Evolutionary conservation across 2,113 vertebrate genomes (phyloP).

Genomic region (Strigops habroptila): DNA sequence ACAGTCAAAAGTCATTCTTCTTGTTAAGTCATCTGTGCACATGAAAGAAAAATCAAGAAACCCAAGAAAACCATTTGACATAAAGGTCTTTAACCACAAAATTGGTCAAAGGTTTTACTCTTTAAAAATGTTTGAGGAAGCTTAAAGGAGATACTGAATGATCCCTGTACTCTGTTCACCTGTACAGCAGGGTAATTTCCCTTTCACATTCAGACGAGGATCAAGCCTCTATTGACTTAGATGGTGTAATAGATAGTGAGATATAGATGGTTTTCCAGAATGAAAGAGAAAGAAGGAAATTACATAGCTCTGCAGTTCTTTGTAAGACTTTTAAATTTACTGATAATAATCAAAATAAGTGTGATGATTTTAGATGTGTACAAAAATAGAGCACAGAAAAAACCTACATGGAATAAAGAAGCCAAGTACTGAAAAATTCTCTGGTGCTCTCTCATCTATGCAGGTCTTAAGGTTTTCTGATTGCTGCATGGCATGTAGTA

Average conservation of each 20-base stretch:
- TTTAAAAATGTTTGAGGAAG: conserved; percentile 16
- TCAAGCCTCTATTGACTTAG: not conserved
- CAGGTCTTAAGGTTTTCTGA: not conserved
- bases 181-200: not conserved
- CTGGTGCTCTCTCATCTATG: not conserved
- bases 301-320: not conserved
- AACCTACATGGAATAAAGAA: not conserved
- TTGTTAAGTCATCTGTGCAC: not conserved
- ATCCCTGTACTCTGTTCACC: not conserved
- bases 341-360: not conserved
- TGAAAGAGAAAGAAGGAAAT: not conserved
- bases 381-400: not conserved
- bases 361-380: not conserved
- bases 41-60: not conserved
- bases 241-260: not conserved
- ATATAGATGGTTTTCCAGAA: not conserved
- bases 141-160: not conserved
- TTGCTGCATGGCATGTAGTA: not conserved
- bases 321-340: not conserved
- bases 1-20: not conserved
- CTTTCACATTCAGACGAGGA: not conserved
- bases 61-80: not conserved
- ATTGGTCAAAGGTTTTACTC: not conserved
- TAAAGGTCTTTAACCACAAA: not conserved
- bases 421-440: not conserved